phyloP scores from a whole-genome alignment of 2,888 invertebrate species.

The Hypolimnas misippus region DNA sequence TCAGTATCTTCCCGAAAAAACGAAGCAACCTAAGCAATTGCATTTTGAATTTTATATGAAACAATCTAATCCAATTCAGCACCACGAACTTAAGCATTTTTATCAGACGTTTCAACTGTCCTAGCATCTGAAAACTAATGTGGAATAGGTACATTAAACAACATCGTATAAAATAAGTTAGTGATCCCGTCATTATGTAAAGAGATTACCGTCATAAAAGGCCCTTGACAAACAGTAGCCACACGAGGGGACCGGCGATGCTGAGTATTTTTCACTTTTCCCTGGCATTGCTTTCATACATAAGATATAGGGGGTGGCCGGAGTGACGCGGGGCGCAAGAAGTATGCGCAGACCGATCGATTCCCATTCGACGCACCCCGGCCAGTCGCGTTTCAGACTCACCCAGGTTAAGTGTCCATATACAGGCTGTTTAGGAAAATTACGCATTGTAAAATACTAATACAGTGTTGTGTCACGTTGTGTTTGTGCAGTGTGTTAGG shows the following conservation, averaged over 20 bases:
- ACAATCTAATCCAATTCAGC: constrained; percentile 9
- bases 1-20: constrained; percentile 8
- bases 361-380: constrained; percentile 64
- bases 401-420: constrained; percentile 46
- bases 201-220: constrained; percentile 26
- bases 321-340: constrained; percentile 64
- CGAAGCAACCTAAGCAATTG: constrained; percentile 15
- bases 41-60: constrained; percentile 31
- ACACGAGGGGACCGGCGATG: constrained; percentile 44
- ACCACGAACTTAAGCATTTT: background rate
- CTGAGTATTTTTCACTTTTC: constrained; percentile 66
- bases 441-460: constrained; percentile 67
- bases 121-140: background rate
- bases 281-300: constrained; percentile 74
- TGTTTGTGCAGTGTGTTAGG: constrained; percentile 48
- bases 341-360: constrained; percentile 78
- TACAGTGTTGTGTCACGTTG: constrained; percentile 51
- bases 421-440: constrained; percentile 57
- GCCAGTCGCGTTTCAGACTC: constrained; percentile 68
- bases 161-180: background rate
- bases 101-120: background rate
- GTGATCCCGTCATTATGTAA: constrained; percentile 7
- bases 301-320: constrained; percentile 73
- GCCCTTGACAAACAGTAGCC: constrained; percentile 39
- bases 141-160: background rate